Conservation (phyloP, 2,888 invertebrate species). For the Mimachlamys varia region DNA sequence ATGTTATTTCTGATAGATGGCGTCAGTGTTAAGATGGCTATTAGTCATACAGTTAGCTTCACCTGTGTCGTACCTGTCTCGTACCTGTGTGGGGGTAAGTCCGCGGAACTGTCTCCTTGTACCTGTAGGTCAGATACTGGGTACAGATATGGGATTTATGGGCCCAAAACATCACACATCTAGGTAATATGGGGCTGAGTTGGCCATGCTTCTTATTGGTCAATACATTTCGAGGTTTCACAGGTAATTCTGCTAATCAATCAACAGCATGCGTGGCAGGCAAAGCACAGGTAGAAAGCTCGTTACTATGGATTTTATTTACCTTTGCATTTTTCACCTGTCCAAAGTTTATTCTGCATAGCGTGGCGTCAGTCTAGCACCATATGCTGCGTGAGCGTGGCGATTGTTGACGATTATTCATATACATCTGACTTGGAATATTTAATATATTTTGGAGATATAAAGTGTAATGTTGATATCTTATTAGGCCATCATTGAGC, state of each 20-base stretch:
- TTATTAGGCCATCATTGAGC: conserved; percentile 9
- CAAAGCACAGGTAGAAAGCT: conserved; percentile 16
- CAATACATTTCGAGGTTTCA: conserved; percentile 12
- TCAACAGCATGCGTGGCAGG: conserved; percentile 18
- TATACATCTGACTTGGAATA: background rate
- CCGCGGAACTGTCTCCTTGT: background rate
- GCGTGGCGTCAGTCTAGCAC: background rate
- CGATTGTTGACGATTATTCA: background rate
- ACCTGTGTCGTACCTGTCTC: background rate
- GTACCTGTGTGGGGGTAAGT: background rate
- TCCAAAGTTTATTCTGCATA: conserved; percentile 10
- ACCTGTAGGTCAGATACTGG: conserved; percentile 1
- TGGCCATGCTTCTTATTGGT: background rate
- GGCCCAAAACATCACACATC: background rate
- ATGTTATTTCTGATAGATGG: background rate
- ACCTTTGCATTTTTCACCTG: conserved; percentile 21
- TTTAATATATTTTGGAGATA: background rate
- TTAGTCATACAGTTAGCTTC: background rate
- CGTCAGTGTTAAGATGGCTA: background rate
- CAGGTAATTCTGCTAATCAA: conserved; percentile 26
- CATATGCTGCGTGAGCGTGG: background rate
- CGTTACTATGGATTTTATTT: conserved; percentile 36
- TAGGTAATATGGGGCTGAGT: background rate
- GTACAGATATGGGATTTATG: background rate
- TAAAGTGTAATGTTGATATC: background rate